These are phyloP conservation scores for Simalia tracyae DNA, from an alignment of 2,797 vertebrate genomes.

Conservation along the genomic window DNA sequence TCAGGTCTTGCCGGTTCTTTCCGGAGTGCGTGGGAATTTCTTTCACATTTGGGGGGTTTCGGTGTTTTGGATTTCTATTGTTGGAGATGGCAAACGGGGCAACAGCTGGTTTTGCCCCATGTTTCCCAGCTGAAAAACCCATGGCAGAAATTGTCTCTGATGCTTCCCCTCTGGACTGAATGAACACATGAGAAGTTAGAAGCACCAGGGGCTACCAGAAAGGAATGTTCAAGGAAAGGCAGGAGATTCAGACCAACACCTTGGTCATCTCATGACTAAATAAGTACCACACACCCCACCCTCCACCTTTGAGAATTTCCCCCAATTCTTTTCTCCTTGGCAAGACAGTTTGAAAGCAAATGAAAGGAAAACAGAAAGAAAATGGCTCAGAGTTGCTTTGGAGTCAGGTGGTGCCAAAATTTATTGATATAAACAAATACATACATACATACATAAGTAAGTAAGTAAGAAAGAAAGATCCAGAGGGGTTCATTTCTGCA, in stretches of 20 bases:
- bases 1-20: neutral
- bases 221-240: too few relatives aligned
- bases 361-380: neutral
- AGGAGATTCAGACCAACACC: too few relatives aligned
- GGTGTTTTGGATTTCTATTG: neutral
- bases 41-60: neutral
- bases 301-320: neutral
- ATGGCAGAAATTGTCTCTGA: neutral
- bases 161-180: neutral
- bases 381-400: neutral
- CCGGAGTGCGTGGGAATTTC: neutral
- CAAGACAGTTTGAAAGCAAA: neutral
- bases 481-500: neutral
- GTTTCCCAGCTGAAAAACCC: neutral
- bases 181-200: neutral
- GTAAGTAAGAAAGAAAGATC: neutral
- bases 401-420: neutral
- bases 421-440: too few relatives aligned
- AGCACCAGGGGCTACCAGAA: neutral
- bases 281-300: neutral
- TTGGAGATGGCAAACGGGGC: neutral
- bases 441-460: neutral
- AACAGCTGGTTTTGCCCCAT: neutral
- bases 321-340: neutral
- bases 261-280: neutral